A percentile compares a stretch with the other conserved stretches of the same genome.
Conservation (phyloP, 2,888 invertebrate genomes). For the Oscheius onirici region DNA sequence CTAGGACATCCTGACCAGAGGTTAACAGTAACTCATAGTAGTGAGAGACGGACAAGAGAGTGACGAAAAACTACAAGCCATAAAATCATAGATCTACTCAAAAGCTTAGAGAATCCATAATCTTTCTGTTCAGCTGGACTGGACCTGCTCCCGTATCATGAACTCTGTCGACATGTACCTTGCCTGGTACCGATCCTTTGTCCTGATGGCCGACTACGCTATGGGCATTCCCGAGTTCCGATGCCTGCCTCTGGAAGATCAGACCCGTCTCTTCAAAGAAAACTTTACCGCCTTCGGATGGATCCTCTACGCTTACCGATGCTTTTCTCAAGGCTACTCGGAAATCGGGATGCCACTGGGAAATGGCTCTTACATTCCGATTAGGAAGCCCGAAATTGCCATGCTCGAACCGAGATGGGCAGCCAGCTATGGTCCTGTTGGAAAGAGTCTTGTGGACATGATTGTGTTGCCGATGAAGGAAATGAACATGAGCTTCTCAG, state of each 20-base stretch:
- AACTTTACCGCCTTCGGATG: conserved; percentile 64
- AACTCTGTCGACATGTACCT: conserved; percentile 53
- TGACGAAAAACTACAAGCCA: too few species aligned
- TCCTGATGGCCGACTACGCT: conserved; percentile 60
- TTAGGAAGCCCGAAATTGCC: conserved; percentile 47
- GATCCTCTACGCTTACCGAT: conserved; percentile 58
- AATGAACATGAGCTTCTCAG: conserved; percentile 54
- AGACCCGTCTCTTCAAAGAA: conserved; percentile 61
- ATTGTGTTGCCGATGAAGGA: conserved; percentile 58
- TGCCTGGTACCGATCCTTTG: conserved; percentile 60
- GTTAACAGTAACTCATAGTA: too few species aligned
- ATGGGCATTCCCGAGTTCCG: conserved; percentile 59
- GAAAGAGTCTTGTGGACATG: conserved; percentile 55
- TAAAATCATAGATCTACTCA: too few species aligned
- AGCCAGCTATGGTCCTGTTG: conserved; percentile 53
- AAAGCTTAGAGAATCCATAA: too few species aligned
- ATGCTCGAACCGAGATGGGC: conserved; percentile 54
- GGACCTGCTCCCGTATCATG: conserved; percentile 55
- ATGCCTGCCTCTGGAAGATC: conserved; percentile 48
- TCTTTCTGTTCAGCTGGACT: conserved; percentile 41
- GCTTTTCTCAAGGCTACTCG: conserved; percentile 37
- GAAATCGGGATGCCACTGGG: conserved; percentile 55
- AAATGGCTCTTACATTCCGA: conserved; percentile 61
- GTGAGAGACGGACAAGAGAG: too few species aligned
- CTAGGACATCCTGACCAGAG: too few species aligned